Base-by-base conservation (phyloP, 2,113 vertebrate genomes). In the Sebastes fasciatus region DNA sequence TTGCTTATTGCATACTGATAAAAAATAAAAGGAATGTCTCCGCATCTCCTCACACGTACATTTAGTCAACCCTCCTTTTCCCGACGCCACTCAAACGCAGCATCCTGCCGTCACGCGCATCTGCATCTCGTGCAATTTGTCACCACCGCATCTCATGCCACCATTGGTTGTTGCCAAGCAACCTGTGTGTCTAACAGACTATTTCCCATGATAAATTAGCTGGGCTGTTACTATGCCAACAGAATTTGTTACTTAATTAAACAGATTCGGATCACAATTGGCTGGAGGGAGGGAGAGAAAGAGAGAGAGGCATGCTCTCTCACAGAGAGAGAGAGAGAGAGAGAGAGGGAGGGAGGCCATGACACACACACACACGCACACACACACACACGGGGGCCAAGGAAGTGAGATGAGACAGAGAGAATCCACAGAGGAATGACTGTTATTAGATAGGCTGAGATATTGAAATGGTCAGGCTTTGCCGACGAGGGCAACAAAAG, bases 191-290 rank as follows among this genome's bases (percentile, higher is more conserved):
- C 95, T 96, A 91, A 94, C 95, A 89, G 93, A 96, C 94, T 96
- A 96, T 97, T 97, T 97, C 96, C 96, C 95, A 94, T 96, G 96
- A 97, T 96, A 96, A 96, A 97, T 98, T 97, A 97, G 96, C 95
- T 94, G 90, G 90, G 90, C 96, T 96, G 97, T 97, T 98, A 96
- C 97, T 96, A 97, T 98, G 97, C 96, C 97, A 97, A 98, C 97
- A 96, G 94, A 96, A 96, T 97, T 97, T 98, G 96, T 97, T 97
- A 97, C 96, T 97, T 98, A 97, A 98, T 99, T 97, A 97, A 97
- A 97, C 96, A 96, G 96, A 96, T 97, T 97, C 95, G 85, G 95
- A 96, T 97, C 95, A 83, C 93, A 96, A 97, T 95, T 96, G 96
- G 95, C 95, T 96, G 88, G 91, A 90, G 88, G 85, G 94, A 93